Evolutionary conservation across 2,797 vertebrate genomes (phyloP).

Genomic region (Eulemur mongoz): DNA sequence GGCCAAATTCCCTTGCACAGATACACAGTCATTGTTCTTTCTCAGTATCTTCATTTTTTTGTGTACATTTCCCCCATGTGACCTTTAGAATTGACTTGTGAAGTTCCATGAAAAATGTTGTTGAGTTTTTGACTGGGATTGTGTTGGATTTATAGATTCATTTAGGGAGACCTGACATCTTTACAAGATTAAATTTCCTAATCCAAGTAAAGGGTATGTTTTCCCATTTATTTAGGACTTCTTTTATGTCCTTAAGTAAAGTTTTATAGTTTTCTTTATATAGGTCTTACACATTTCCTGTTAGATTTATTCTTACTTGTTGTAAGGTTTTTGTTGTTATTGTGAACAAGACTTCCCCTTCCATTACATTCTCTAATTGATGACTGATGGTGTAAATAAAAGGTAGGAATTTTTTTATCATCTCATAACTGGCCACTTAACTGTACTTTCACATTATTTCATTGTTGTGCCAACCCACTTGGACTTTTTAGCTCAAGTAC

Average conservation of each 20-base stretch:
- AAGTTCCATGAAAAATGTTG: conserved; percentile 40
- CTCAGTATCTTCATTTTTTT: neutral
- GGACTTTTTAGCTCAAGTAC: neutral
- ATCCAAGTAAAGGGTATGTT: conserved; percentile 19
- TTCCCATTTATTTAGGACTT: conserved; percentile 50
- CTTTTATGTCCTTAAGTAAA: conserved; percentile 61
- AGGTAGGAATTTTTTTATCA: neutral
- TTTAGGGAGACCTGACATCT: conserved; percentile 53
- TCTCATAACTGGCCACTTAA: neutral
- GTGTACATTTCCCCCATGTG: neutral
- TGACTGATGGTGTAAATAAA: neutral
- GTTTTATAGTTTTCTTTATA: conserved; percentile 47
- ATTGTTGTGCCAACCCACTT: neutral
- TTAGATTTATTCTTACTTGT: conserved; percentile 43
- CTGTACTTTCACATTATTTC: neutral
- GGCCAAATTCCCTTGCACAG: neutral
- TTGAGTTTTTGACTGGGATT: conserved; percentile 36
- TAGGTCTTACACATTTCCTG: conserved; percentile 41
- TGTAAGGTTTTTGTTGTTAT: conserved; percentile 32
- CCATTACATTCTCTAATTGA: neutral
- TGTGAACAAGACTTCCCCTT: neutral
- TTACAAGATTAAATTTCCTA: conserved; percentile 61
- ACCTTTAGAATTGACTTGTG: conserved; percentile 45
- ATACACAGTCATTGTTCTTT: neutral
- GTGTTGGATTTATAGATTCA: conserved; percentile 52